These are phyloP conservation scores for Oenanthe melanoleuca DNA, from an alignment of 2,113 vertebrate genomes.

Conservation along the genomic window DNA sequence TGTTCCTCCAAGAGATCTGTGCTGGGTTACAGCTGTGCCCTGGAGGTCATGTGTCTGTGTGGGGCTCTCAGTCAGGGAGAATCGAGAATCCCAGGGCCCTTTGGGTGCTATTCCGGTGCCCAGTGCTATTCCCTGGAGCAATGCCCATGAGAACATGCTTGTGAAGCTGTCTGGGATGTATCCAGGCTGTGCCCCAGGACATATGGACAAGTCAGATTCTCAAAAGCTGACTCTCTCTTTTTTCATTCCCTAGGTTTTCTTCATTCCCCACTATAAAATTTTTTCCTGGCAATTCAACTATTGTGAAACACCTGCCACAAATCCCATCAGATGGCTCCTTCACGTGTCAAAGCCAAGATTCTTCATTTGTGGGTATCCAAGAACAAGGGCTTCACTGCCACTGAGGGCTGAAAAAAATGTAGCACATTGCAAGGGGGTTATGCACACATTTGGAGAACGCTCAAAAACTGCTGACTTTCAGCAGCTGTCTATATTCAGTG, in stretches of 20 bases:
- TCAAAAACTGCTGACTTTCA: not conserved
- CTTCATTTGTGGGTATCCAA: not conserved
- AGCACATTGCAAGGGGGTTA: not conserved
- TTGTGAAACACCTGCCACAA: not conserved
- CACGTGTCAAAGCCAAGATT: not conserved
- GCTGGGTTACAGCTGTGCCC: not conserved
- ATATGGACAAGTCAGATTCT: not conserved
- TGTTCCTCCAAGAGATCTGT: not conserved
- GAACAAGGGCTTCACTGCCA: not conserved
- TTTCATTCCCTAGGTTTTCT: not conserved
- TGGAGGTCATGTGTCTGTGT: not conserved
- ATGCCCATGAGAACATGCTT: not conserved
- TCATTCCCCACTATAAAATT: not conserved
- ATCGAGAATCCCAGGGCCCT: not conserved
- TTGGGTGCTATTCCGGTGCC: not conserved
- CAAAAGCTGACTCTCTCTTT: not conserved
- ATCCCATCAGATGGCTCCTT: not conserved
- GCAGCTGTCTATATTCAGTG: not conserved
- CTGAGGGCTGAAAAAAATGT: not conserved
- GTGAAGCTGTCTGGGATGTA: not conserved
- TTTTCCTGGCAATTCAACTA: not conserved
- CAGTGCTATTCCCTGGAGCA: not conserved
- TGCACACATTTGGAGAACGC: not conserved
- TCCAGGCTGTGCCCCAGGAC: not conserved
- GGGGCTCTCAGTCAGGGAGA: not conserved